These are phyloP conservation scores for Galeruca laticollis DNA, from an alignment of 2,888 invertebrate genomes.

Conservation along the genomic window DNA sequence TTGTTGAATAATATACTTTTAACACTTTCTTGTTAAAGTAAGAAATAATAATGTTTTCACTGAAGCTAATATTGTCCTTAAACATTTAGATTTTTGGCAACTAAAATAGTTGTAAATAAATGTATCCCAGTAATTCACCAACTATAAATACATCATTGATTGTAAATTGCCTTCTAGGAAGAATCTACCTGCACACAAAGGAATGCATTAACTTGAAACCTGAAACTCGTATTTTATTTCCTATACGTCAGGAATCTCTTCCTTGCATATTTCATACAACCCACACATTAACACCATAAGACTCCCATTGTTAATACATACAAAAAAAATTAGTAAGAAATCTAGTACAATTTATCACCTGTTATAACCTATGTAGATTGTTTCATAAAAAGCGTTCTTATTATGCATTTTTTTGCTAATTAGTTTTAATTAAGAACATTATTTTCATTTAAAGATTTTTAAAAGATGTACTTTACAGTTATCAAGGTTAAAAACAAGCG, in stretches of 20 bases:
- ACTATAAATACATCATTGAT: no score
- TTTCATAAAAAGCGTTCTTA: constrained; percentile 4
- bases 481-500: no score
- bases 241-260: neutral
- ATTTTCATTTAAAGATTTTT: no score
- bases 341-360: constrained; percentile 31
- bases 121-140: no score
- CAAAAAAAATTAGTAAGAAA: constrained; percentile 24
- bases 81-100: no score
- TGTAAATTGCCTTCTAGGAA: neutral
- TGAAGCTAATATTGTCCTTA: no score
- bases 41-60: no score
- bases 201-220: neutral
- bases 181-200: neutral
- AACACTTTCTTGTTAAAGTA: no score
- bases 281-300: neutral
- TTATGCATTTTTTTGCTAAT: neutral
- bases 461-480: no score
- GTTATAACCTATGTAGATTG: constrained; percentile 19
- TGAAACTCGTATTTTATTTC: neutral
- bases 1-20: no score
- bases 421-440: no score
- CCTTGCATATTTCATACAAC: constrained; percentile 4
- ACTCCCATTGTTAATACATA: neutral
- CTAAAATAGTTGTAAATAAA: no score